Base-by-base conservation (phyloP, 2,888 invertebrate species). In the Arctia plantaginis region DNA sequence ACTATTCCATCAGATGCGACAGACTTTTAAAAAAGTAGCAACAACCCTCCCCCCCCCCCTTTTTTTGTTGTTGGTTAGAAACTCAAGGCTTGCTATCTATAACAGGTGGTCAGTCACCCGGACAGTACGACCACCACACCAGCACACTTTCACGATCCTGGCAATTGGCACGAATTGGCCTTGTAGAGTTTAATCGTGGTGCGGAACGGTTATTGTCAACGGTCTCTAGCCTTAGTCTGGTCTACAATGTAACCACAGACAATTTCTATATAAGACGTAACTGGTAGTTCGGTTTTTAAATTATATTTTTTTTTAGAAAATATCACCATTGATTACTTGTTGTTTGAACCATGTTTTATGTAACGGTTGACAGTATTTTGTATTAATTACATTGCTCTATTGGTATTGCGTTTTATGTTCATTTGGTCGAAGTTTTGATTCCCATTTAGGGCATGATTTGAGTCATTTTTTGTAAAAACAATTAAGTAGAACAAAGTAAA, bases 131-230 rank as follows among this genome's bases (percentile, higher is more conserved):
- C 33, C 20, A 15, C 33, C 20, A 47, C 6, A 44, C 30, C 33
- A 20, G 20, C 67, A 51, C 23, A 67, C 71, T 74, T 74, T 71
- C 71, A 41, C 74, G 62, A 71, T 64, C 71, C 27, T 35, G 70
- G 18, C 71, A 74, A 71, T 67, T 47, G 66, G n/a, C 33, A 30
- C 47, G 71, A 74, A 67, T 33, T 67, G 79, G 72, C 85, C 85
- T 84, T 81, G 85, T 62, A 73, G 72, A 77, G 85, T 85, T 85
- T 85, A 84, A 78, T 71, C 51, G 76, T 70, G 74, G 73, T 55
- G 67, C 72, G 65, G 71, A 72, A 73, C 81, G 81, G 83, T 85
- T 84, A 77, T 81, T 77, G 85, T 66, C 85, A 27, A 44, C 62
- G 12, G 55, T 41, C 15, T 39, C 3, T 7, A n/a, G 23, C 23